Conservation (phyloP, 1,140 invertebrate species). For the Cecropterus lyciades region DNA sequence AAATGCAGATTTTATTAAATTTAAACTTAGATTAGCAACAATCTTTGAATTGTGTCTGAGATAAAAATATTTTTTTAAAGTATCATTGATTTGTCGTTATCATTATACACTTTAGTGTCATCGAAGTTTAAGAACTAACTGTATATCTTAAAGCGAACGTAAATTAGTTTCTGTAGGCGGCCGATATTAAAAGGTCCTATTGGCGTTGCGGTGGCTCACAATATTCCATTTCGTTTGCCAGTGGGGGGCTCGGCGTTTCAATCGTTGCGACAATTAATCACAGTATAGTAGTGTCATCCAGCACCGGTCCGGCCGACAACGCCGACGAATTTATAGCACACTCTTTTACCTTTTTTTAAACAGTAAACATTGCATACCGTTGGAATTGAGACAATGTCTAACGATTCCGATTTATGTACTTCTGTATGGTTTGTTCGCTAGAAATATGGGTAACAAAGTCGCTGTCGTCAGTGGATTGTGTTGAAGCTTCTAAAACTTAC, state of each 20-base stretch:
- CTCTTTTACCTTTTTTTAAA: conserved; percentile 50
- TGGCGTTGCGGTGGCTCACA: conserved; percentile 56
- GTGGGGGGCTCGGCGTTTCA: conserved; percentile 77
- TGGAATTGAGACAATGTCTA: conserved; percentile 36
- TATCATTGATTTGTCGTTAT: neutral
- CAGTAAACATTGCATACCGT: conserved; percentile 29
- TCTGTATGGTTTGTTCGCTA: conserved; percentile 7
- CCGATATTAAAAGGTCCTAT: conserved; percentile 71
- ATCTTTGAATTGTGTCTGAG: too few species aligned
- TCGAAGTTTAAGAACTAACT: conserved; percentile 41
- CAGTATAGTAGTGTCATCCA: conserved; percentile 78
- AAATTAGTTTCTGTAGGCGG: conserved; percentile 68
- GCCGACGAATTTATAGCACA: conserved; percentile 58
- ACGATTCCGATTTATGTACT: conserved; percentile 35
- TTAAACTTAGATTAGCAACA: neutral
- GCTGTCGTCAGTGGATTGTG: conserved; percentile 6
- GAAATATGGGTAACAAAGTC: neutral
- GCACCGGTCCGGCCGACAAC: conserved; percentile 58
- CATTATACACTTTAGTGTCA: neutral
- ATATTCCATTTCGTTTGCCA: conserved; percentile 80
- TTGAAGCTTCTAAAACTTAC: conserved; percentile 2
- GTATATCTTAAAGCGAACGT: conserved; percentile 45
- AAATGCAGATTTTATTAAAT: neutral
- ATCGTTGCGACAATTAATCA: conserved; percentile 81
- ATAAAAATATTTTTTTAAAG: too few species aligned